Percentiles rank a stretch among this genome's conserved stretches.
These are phyloP conservation scores for Lingula anatina DNA, from an alignment of 2,888 invertebrate species.

Conservation along the genomic window DNA sequence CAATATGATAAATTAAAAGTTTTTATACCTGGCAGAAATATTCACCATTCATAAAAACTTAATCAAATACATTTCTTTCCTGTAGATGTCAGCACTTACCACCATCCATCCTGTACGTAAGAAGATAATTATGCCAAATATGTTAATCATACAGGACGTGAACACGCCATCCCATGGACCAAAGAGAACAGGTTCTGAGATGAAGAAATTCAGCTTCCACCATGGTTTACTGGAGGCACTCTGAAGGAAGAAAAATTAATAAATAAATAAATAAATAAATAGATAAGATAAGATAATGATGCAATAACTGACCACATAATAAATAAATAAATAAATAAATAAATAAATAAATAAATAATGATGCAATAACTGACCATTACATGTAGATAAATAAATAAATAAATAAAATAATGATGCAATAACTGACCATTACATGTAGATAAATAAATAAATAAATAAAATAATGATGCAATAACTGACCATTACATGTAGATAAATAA, in stretches of 20 bases:
- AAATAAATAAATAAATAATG: background rate
- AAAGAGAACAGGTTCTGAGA: slow-evolving; percentile 91
- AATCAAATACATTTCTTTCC: no score
- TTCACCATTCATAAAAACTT: no score
- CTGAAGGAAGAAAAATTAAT: slow-evolving; percentile 14
- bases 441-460: no score
- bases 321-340: background rate
- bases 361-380: background rate
- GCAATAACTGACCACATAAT: background rate
- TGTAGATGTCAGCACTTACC: no score
- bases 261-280: background rate
- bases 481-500: no score
- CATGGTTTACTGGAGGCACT: slow-evolving; percentile 63
- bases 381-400: background rate
- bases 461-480: no score
- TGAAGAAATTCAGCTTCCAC: slow-evolving; percentile 96
- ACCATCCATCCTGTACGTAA: slow-evolving; percentile 96
- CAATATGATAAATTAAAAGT: no score
- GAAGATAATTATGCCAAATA: slow-evolving; percentile 96
- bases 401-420: background rate
- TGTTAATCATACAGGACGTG: slow-evolving; percentile 93
- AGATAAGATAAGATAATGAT: background rate
- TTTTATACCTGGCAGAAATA: no score
- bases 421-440: background rate
- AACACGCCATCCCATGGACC: slow-evolving; percentile 99